Base-by-base conservation (phyloP, 2,888 invertebrate species). In the Leptinotarsa juncta region DNA sequence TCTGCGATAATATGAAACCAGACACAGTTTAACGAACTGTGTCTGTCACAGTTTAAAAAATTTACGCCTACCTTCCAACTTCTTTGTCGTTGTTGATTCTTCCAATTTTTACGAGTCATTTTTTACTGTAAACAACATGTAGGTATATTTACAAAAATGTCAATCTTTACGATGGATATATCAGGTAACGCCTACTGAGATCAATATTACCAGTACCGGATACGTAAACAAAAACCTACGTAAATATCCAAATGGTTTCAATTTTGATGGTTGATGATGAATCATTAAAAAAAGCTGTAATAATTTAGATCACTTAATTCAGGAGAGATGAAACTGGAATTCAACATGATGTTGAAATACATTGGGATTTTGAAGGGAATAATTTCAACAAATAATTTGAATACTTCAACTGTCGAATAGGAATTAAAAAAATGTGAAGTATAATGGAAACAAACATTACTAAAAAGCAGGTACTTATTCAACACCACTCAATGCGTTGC, bases 161-260 rank as follows among this genome's bases (percentile, higher is more conserved):
- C 53, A 53, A 53, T n/a, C 53, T 53, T 53, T 53, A 53, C 15
- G 53, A 53, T 53, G n/a, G n/a, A 53, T 7, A 53, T n/a, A n/a
- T n/a, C 53, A 53, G 53, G n/a, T 53, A n/a, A n/a, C 53, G 7
- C 53, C 53, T 53, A 53, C 16, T 53, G n/a, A 53, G 16, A n/a
- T n/a, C 53, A 53, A n/a, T 53, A n/a, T 53, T 53, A n/a, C 53
- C 14, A 53, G n/a, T 16, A 14, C n/a, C 15, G n/a, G n/a, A 53
- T n/a, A n/a, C 53, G 7, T 53, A 53, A 53, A 53, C 53, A n/a
- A 53, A 53, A 53, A 14, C 53, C n/a, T 0, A n/a, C n/a, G 16
- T 53, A 4, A n/a, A 53, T 53, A 53, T 15, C 53, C 42, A 42
- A 42, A 42, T 42, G 42, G 42, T 42, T 42, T 42, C 3, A 42